A percentile compares a stretch with the other conserved stretches of the same genome.
Evolutionary conservation across 2,113 vertebrate genomes (phyloP).

Genomic region (Shinisaurus crocodilurus): DNA sequence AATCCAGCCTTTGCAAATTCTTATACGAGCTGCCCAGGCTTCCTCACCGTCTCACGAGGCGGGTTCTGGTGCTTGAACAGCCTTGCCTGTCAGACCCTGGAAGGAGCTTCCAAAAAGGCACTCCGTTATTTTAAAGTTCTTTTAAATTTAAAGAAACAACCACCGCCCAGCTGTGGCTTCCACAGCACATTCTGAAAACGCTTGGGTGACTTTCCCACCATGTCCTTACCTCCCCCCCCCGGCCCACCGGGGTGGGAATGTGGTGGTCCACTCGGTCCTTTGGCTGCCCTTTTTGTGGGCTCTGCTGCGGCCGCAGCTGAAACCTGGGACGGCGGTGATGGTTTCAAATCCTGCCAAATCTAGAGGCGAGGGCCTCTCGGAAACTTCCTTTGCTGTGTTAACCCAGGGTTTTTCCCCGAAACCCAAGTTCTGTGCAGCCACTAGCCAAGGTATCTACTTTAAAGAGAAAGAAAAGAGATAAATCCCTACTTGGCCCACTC

Average conservation of each 20-base stretch:
- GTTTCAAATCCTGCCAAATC: background rate
- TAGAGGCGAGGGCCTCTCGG: background rate
- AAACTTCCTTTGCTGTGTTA: background rate
- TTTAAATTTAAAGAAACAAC: background rate
- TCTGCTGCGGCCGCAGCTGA: background rate
- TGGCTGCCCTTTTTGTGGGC: background rate
- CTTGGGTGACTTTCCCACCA: background rate
- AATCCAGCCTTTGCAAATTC: too few relatives aligned
- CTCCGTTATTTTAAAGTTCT: background rate
- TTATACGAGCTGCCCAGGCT: too few relatives aligned
- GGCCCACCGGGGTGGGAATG: background rate
- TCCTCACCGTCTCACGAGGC: too few relatives aligned
- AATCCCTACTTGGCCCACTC: too few relatives aligned
- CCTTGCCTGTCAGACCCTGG: background rate
- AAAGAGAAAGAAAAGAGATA: background rate
- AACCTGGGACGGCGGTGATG: background rate
- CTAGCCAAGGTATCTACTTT: constrained; percentile 3
- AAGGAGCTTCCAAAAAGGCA: background rate
- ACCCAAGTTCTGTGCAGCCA: background rate
- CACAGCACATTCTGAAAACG: background rate
- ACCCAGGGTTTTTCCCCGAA: background rate
- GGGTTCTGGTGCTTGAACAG: too few relatives aligned
- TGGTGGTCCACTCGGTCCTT: background rate
- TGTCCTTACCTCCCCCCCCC: background rate
- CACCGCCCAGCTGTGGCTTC: background rate